These are phyloP conservation scores for Hylomyscus alleni DNA, from an alignment of 2,797 vertebrate species.

Conservation along the genomic window DNA sequence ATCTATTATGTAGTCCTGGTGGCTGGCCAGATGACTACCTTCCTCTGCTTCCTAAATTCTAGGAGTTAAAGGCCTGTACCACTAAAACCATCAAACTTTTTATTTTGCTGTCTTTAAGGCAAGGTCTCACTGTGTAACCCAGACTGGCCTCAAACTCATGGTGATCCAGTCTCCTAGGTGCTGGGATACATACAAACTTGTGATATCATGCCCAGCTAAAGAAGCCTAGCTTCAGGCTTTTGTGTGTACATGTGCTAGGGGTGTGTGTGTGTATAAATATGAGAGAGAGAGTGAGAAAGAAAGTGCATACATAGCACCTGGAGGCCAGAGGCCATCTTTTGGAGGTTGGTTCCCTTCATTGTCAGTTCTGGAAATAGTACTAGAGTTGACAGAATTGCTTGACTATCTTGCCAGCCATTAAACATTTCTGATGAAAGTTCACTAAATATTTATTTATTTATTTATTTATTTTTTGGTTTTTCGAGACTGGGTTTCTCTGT, in stretches of 20 bases:
- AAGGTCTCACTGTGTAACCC: not conserved
- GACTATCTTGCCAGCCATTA: not conserved
- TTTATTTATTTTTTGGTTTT: no score
- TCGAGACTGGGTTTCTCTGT: no score
- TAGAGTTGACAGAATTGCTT: not conserved
- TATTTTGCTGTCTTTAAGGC: not conserved
- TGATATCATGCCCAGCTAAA: not conserved
- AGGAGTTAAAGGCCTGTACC: no score
- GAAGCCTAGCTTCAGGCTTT: not conserved
- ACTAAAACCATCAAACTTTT: not conserved
- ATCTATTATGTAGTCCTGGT: no score
- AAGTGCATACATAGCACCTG: not conserved
- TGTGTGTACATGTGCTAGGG: not conserved
- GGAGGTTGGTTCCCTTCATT: not conserved
- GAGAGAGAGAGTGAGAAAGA: not conserved
- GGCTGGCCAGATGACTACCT: no score
- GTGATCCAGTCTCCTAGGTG: not conserved
- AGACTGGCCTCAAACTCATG: not conserved
- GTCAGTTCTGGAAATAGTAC: not conserved
- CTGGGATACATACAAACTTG: not conserved
- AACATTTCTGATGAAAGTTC: constrained; percentile 45
- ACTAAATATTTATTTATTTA: no score
- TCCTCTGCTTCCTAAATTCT: not conserved
- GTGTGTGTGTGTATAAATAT: not conserved
- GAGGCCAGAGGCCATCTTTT: not conserved